Conservation (phyloP, 2,888 invertebrate genomes). For the Globia sparganii region DNA sequence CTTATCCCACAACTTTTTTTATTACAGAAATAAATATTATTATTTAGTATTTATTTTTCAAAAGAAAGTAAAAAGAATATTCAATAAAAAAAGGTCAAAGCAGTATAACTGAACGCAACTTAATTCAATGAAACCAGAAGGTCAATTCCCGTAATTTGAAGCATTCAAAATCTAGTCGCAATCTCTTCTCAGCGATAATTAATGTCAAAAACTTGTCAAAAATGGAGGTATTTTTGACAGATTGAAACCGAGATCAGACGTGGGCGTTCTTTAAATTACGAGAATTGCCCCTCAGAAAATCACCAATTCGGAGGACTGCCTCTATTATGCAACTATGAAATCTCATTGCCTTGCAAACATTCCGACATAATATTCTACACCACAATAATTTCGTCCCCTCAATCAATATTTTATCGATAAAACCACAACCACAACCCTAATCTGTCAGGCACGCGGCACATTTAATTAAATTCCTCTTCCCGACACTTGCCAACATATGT, state of each 20-base stretch:
- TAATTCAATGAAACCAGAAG: neutral
- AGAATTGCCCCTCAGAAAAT: neutral
- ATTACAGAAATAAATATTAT: no score
- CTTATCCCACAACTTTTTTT: no score
- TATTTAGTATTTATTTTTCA: no score
- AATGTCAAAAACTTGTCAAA: neutral
- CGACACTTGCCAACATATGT: constrained; percentile 88
- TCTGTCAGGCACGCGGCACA: constrained; percentile 81
- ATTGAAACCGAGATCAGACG: neutral
- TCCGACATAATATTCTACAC: neutral
- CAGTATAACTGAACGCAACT: no score
- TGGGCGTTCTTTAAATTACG: neutral
- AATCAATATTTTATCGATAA: constrained; percentile 48
- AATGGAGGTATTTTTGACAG: neutral
- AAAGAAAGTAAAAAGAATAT: no score
- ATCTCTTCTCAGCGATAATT: neutral
- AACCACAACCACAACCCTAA: constrained; percentile 64
- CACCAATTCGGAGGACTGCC: no score
- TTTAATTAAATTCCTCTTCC: constrained; percentile 91
- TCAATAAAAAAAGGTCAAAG: no score
- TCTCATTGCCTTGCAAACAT: neutral
- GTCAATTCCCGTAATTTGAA: neutral
- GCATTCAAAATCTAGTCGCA: neutral
- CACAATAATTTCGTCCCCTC: neutral
- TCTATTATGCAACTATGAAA: neutral